A percentile compares a stretch with the other conserved stretches of the same genome.
phyloP scores from a whole-genome alignment of 2,797 vertebrate genomes.

The Enteromius mattozi region DNA sequence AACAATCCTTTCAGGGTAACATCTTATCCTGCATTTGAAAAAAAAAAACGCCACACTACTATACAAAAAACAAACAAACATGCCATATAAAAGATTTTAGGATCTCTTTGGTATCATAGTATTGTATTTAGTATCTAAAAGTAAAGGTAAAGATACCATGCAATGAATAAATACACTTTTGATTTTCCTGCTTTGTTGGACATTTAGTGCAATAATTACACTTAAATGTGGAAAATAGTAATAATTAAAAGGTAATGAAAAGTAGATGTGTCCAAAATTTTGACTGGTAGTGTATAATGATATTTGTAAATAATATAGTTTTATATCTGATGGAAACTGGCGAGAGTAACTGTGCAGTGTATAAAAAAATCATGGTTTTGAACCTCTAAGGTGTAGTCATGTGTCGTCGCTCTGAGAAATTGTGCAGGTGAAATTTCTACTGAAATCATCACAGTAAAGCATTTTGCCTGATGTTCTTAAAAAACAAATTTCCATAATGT shows the following conservation, averaged over 20 bases:
- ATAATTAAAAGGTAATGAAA: not conserved
- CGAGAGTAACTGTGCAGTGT: not conserved
- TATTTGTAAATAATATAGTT: constrained; percentile 15
- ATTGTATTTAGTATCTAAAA: constrained; percentile 39
- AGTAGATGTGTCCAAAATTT: not conserved
- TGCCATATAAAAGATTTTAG: constrained; percentile 53
- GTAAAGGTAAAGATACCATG: constrained; percentile 38
- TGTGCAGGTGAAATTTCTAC: not conserved
- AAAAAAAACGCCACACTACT: not conserved
- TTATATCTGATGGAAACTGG: not conserved
- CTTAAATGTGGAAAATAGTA: not conserved
- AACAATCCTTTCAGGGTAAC: constrained; percentile 5
- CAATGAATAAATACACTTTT: constrained; percentile 35
- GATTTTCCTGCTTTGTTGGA: constrained; percentile 16
- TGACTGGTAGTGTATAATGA: not conserved
- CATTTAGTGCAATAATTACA: not conserved
- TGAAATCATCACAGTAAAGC: not conserved
- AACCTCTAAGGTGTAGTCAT: not conserved
- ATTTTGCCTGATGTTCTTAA: not conserved
- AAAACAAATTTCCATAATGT: not conserved
- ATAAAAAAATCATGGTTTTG: not conserved
- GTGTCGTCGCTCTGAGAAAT: not conserved
- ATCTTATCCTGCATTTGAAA: constrained; percentile 2
- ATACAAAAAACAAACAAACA: constrained; percentile 46
- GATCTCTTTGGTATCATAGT: constrained; percentile 30